These are phyloP conservation scores for Aurelia coerulea DNA, from an alignment of 30 jellyfish, hydroid and myxozoan species.

Conservation along the genomic window DNA sequence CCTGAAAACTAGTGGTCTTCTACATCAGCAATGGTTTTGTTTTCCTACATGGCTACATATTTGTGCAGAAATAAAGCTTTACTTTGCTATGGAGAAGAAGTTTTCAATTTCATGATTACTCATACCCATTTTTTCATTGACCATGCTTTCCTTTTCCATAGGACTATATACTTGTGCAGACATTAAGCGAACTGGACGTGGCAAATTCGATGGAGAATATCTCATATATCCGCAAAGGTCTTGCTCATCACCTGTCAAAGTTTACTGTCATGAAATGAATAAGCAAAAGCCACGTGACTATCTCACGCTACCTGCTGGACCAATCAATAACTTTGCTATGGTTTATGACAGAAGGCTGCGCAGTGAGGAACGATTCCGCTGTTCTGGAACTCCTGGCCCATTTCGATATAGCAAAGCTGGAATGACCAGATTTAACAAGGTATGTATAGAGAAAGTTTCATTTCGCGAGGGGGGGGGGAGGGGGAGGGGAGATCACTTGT, in stretches of 20 bases:
- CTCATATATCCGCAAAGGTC: constrained; percentile 71
- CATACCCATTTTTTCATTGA: too few relatives aligned
- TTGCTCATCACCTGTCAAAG: constrained; percentile 74
- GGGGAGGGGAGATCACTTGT: too few relatives aligned
- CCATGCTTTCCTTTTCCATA: constrained; percentile 7
- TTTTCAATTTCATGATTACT: too few relatives aligned
- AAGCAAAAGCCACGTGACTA: constrained; percentile 60
- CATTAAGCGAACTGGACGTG: constrained; percentile 73
- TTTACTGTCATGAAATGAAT: constrained; percentile 92
- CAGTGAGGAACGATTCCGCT: constrained; percentile 50
- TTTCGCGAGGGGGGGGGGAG: too few relatives aligned
- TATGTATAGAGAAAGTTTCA: neutral
- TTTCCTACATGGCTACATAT: too few relatives aligned
- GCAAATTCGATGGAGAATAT: constrained; percentile 84
- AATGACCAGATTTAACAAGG: constrained; percentile 79
- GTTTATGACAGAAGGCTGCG: constrained; percentile 76
- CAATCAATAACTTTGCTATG: constrained; percentile 76
- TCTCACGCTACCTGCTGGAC: constrained; percentile 90
- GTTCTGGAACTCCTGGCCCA: constrained; percentile 67
- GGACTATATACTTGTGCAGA: constrained; percentile 79
- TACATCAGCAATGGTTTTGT: too few relatives aligned
- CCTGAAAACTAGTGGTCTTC: too few relatives aligned
- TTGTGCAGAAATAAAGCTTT: too few relatives aligned
- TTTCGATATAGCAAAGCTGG: constrained; percentile 83
- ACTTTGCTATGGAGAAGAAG: too few relatives aligned